Evolutionary conservation across 2,888 invertebrate species (phyloP), one percentile per base, ranked within the genome.

Genomic region (Gymnocheta viridis): DNA sequence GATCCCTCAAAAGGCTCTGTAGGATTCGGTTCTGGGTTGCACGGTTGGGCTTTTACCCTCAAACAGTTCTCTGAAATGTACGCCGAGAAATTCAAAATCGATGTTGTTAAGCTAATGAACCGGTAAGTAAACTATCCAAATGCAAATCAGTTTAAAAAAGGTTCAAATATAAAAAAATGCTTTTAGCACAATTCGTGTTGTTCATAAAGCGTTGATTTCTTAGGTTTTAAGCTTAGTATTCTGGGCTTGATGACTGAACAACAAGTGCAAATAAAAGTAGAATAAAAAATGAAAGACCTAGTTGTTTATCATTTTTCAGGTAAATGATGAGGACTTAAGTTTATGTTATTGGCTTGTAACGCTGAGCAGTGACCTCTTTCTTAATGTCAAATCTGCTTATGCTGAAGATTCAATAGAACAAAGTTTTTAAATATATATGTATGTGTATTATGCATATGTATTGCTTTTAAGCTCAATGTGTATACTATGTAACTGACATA

Each of bases 51-150:
- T 67, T 99, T 99, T 93, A 99, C 99, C 86, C 95, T 99, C 87
- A 99, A 99, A 94, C 99, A 99, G 94, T 99, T 99, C 94, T 94
- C 99, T 62, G 99, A 99, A 93, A 98, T 99, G 96, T 99, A 99
- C 92, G 96, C 98, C 38, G 97, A 97, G 91, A 99, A 99, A 93
- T 99, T 99, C 95, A 98, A 98, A 93, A 98, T 99, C 87, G 98
- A 99, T 92, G 96, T 96, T 67, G 96, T 96, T 88, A 99, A 99
- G 92, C 95, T 99, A 90, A 99, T 99, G 99, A 98, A 97, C 94
- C 94, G 95, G 92, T 92, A 85, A 90, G 92, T 89, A 35, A 14
- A 29, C 29, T 27, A 22, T n/a, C 2, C n/a, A 27, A 29, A 4
- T 6, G 17, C 10, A 32, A 12, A 32, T 41, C 5, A 12, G 4